Evolutionary conservation across 2,113 vertebrate genomes (phyloP).

Genomic region (Axis porcinus): DNA sequence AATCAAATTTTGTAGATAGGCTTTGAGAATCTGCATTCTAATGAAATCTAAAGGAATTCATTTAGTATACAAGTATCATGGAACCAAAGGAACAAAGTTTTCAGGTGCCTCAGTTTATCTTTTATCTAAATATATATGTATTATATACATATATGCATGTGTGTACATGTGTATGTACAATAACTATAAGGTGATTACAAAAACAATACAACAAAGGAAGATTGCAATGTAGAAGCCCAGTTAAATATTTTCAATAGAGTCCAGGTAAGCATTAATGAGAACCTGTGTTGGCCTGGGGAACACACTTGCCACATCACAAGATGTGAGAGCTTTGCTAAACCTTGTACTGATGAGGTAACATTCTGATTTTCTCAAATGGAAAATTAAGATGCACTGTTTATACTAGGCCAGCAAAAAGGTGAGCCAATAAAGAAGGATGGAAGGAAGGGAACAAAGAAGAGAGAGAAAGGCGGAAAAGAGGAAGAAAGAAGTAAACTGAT

Average conservation of each 20-base stretch:
- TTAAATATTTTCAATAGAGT: not conserved
- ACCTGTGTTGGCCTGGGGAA: not conserved
- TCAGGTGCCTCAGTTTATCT: not conserved
- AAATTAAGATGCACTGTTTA: not conserved
- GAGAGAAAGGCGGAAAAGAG: not conserved
- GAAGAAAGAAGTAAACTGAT: not conserved
- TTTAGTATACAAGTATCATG: not conserved
- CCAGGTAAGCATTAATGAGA: not conserved
- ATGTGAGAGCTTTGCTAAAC: not conserved
- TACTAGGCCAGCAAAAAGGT: not conserved
- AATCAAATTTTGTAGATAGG: not conserved
- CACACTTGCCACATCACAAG: not conserved
- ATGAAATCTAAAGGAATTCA: not conserved
- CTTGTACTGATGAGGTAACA: not conserved
- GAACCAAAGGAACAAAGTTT: not conserved
- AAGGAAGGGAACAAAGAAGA: not conserved
- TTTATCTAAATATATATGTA: not conserved
- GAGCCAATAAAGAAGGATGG: not conserved
- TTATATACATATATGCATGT: not conserved
- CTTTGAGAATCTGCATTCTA: not conserved
- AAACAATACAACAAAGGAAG: not conserved
- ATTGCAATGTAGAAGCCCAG: not conserved
- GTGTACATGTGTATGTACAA: not conserved
- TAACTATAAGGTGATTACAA: not conserved
- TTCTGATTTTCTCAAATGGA: not conserved